A percentile compares a stretch with the other conserved stretches of the same genome.
These are phyloP conservation scores for Eulacestoma nigropectus DNA, from an alignment of 2,113 vertebrate species.

Conservation along the genomic window DNA sequence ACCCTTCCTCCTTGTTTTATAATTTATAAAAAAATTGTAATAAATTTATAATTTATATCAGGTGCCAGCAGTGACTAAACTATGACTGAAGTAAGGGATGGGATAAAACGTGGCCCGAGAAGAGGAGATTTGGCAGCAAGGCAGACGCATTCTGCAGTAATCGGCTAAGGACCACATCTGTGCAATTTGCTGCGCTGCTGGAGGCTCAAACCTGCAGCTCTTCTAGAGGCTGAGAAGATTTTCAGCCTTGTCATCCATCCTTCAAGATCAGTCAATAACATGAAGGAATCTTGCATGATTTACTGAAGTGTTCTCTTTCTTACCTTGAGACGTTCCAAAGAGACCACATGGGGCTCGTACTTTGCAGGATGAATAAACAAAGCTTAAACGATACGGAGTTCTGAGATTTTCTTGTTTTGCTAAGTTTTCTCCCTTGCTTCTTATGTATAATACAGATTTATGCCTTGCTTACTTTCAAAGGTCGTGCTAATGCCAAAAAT, in stretches of 20 bases:
- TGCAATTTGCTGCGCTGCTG: background rate
- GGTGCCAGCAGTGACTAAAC: background rate
- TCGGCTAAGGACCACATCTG: background rate
- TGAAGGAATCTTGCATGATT: background rate
- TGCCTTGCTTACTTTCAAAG: background rate
- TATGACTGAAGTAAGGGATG: background rate
- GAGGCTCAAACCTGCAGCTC: background rate
- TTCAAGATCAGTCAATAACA: background rate
- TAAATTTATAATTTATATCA: background rate
- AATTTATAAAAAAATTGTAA: no score
- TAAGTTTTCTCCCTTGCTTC: background rate
- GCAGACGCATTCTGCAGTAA: background rate
- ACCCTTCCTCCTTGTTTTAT: background rate
- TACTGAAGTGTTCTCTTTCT: background rate
- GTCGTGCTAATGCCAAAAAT: background rate
- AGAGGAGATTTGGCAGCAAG: background rate
- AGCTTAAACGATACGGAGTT: background rate
- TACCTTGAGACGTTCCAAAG: background rate
- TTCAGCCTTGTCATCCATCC: background rate
- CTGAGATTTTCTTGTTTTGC: background rate
- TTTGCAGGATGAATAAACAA: background rate
- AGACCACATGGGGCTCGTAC: background rate
- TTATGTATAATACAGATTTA: background rate
- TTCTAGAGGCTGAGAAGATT: background rate
- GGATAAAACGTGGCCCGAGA: rapidly evolving